Evolutionary conservation across 2,797 vertebrate species (phyloP), one percentile per base, ranked within the genome.

Genomic region (Peromyscus nudipes): DNA sequence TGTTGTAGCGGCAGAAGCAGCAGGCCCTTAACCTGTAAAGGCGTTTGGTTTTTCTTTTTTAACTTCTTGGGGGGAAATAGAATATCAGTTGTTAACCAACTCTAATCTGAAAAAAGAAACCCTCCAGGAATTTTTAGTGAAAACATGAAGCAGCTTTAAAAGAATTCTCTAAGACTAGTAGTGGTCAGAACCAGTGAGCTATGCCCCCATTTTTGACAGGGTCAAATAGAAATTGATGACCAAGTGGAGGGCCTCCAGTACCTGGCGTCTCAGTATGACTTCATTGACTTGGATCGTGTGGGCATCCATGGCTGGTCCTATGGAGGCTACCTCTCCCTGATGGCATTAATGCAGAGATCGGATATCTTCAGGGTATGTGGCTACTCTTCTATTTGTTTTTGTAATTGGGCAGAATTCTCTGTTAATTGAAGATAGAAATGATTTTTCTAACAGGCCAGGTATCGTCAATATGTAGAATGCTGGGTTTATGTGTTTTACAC

Each of bases 291-390:
- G 96, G 98, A 99, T 52, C 98, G 99, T 4, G 98, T 99, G 23
- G 99, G 99, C 96, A 99, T 99, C 95, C 99, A 99, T 0, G 99
- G 99, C 97, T 99, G 99, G 99, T 99, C 99, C 85, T 99, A 99
- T 0, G 99, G 99, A 94, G 99, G 99, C 31, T 99, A 99, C 97
- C 99, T 99, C 55, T 99, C 99, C 65, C 98, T 99, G 1, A 99
- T 99, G 99, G 99, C 99, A 43, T 98, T 99, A 97, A 98, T 99
- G 97, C 99, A 99, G 98, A 98, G 98, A 98, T 99, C 99, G 94
- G 99, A 99, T 97, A 98, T 99, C 98, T 99, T 99, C 98, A 98
- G 98, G 98, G 99, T 99, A 98, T 92, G 98, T 98, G 92, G 81
- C 75, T 97, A 90, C 60, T 89, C 0, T 80, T 76, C 4, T 96